Evolutionary conservation across 2,888 invertebrate genomes (phyloP).

Genomic region (Iselma pallidipennis): DNA sequence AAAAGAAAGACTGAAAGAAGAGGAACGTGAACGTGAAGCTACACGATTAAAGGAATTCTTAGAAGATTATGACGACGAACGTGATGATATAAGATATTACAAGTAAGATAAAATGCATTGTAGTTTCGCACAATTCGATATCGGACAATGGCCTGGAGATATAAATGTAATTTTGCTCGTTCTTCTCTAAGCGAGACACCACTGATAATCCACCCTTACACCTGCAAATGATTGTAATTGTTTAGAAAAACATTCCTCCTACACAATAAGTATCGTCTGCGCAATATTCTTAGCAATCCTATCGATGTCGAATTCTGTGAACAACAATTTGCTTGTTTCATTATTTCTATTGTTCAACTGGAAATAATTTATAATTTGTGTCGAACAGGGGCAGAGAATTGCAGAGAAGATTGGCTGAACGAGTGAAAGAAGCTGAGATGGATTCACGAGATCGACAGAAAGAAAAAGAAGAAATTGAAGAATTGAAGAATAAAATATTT

Average conservation of each 20-base stretch:
- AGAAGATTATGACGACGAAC: constrained; percentile 98
- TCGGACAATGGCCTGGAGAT: no score
- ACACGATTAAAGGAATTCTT: constrained; percentile 95
- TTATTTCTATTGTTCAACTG: not conserved
- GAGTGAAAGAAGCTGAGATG: constrained; percentile 90
- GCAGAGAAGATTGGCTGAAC: constrained; percentile 85
- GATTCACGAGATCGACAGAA: constrained; percentile 89
- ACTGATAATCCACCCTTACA: no score
- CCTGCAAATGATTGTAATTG: no score
- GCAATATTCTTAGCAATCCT: no score
- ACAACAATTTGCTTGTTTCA: not conserved
- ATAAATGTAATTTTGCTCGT: no score
- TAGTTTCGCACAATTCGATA: no score
- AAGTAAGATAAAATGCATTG: constrained; percentile 61
- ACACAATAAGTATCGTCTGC: no score
- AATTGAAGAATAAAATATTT: constrained; percentile 77
- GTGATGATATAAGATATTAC: constrained; percentile 97
- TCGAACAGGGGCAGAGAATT: constrained; percentile 76
- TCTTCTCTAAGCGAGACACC: no score
- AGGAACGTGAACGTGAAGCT: constrained; percentile 89
- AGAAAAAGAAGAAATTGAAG: constrained; percentile 87
- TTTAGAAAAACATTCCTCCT: no score
- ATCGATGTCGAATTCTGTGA: no score
- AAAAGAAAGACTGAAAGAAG: constrained; percentile 80
- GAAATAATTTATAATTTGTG: constrained; percentile 28